Conservation (phyloP, 2,113 vertebrate genomes). For the Tragelaphus imberbis region DNA sequence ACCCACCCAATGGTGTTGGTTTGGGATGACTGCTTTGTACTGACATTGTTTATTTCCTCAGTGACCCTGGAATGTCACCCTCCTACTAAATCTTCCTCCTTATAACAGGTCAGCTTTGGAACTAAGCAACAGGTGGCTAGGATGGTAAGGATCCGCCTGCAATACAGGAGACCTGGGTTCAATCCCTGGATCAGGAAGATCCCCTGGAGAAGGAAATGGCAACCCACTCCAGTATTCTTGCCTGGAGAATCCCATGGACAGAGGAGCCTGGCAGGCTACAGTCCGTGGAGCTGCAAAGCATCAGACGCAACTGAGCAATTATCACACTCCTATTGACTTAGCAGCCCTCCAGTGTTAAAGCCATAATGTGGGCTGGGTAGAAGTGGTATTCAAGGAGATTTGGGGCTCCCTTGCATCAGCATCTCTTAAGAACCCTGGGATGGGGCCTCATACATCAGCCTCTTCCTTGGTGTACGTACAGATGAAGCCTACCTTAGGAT, state of each 20-base stretch:
- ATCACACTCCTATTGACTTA: neutral
- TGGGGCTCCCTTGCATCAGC: neutral
- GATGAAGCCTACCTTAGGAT: neutral
- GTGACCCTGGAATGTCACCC: neutral
- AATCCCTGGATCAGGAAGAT: neutral
- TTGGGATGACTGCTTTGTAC: neutral
- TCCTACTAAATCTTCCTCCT: conserved; percentile 25
- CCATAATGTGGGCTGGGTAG: fast-evolving
- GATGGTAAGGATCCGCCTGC: neutral
- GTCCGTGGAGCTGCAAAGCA: neutral
- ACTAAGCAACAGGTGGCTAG: neutral
- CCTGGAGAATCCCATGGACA: neutral
- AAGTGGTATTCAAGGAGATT: neutral
- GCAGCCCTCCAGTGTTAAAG: neutral
- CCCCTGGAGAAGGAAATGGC: neutral
- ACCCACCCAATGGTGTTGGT: neutral
- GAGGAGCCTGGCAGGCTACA: neutral
- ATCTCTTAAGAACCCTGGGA: neutral
- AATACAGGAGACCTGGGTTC: neutral
- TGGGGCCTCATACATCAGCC: neutral
- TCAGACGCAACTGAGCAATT: neutral
- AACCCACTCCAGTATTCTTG: neutral
- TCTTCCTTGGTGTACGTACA: neutral
- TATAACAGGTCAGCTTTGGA: conserved; percentile 30
- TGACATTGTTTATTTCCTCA: neutral